These are phyloP conservation scores for Chrysina gloriosa DNA, from an alignment of 2,888 invertebrate genomes.

Conservation along the genomic window DNA sequence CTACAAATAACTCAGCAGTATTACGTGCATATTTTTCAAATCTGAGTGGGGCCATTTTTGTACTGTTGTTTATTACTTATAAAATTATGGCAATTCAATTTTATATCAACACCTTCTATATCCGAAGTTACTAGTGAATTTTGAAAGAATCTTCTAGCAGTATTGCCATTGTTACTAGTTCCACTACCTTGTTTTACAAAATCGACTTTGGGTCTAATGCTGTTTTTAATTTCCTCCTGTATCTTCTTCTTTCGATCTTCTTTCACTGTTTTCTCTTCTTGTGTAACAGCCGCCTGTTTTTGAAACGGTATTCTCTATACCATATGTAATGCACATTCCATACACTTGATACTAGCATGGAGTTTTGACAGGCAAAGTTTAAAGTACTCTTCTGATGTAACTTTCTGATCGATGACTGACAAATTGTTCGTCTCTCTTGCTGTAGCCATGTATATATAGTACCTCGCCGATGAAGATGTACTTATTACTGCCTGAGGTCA, in stretches of 20 bases:
- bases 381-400: background rate
- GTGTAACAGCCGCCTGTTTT: too few species aligned
- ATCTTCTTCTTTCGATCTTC: background rate
- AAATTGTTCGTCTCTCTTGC: background rate
- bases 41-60: background rate
- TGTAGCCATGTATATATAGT: constrained; percentile 6
- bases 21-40: too few species aligned
- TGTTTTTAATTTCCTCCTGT: background rate
- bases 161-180: constrained; percentile 47
- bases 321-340: background rate
- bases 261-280: background rate
- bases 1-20: too few species aligned
- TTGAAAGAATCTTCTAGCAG: constrained; percentile 46
- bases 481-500: too few species aligned
- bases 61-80: background rate
- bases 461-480: constrained; percentile 14
- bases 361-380: background rate
- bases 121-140: constrained; percentile 47
- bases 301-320: too few species aligned
- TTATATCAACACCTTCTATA: constrained; percentile 29
- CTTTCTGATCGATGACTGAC: background rate
- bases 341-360: constrained; percentile 8
- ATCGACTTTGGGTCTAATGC: background rate
- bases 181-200: constrained; percentile 44
- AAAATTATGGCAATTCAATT: constrained; percentile 32